phyloP scores from a whole-genome alignment of 2,888 invertebrate species.

The Caenorhabditis panamensis region DNA sequence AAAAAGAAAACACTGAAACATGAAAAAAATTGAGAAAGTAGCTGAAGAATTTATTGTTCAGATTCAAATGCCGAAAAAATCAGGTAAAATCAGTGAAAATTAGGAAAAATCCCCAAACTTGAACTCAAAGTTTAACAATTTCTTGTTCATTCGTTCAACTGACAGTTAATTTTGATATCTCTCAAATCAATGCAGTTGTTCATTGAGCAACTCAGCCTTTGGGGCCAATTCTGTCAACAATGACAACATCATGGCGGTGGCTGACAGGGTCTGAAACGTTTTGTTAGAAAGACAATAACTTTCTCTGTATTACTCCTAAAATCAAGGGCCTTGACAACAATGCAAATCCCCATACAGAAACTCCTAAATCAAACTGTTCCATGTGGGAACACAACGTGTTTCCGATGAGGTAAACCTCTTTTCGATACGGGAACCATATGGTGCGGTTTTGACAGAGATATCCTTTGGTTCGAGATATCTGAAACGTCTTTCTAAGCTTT shows the following conservation, averaged over 20 bases:
- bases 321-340: conserved; percentile 68
- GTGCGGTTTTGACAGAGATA: conserved; percentile 67
- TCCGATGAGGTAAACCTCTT: conserved; percentile 68
- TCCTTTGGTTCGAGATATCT: conserved; percentile 83
- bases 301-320: conserved; percentile 55
- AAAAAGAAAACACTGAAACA: too few species aligned
- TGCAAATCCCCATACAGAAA: conserved; percentile 75
- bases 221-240: conserved; percentile 51
- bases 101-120: too few species aligned
- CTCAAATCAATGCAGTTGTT: too few species aligned
- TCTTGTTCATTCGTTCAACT: too few species aligned
- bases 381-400: conserved; percentile 68
- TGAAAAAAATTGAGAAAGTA: too few species aligned
- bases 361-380: conserved; percentile 71
- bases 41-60: too few species aligned
- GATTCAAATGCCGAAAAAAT: too few species aligned
- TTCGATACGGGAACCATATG: conserved; percentile 69
- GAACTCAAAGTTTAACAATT: too few species aligned
- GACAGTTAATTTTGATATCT: too few species aligned
- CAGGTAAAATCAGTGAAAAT: too few species aligned
- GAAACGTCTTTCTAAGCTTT: too few species aligned
- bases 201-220: conserved; percentile 49
- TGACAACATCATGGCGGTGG: conserved; percentile 43
- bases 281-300: not conserved
- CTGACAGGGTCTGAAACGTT: conserved; percentile 47